Base-by-base conservation (phyloP, 2,113 vertebrate genomes). In the Microtus ochrogaster region DNA sequence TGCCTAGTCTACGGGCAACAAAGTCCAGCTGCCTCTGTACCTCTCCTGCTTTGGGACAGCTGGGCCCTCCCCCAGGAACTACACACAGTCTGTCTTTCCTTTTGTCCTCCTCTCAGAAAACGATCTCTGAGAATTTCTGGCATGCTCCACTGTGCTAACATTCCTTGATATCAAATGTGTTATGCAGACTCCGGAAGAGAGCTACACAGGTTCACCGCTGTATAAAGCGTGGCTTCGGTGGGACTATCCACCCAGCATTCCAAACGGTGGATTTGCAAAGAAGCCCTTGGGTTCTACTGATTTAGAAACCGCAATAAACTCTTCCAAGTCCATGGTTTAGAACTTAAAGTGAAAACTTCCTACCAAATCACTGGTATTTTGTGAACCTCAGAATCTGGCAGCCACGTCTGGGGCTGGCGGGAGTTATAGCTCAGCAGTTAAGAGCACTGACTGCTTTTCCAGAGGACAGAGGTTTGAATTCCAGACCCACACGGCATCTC, bases 281-380 rank as follows among this genome's bases (percentile, higher is more conserved):
- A 30, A 36, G 33, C 36, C 85, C 83, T 66, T 26, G 26, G 55
- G 33, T 79, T 13, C 21, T 61, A 12, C 3, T 86, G 65, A 49
- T 17, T 55, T 44, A 61, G 17, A 58, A 70, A 49, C 30, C 11
- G 26, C 26, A 5, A 30, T 19, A 16, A 44, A 68, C 36, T 65
- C 65, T 93, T 85, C n/a, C 22, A 24, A 44, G 73, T 47, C 85
- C 58, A 41, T 19, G 41, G 26, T 49, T 92, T 81, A 68, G 72
- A 95, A 81, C 41, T 89, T 30, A 72, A 74, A 84, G 61, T 86
- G 95, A 76, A 93, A 96, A 13, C 55, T 92, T 90, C 30, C n/a
- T 68, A 61, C 33, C 36, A 77, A 58, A 58, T 86, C 16, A 2
- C 49, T 82, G 55, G 8, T 44, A 61, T 85, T 92, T 78, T 8